Evolutionary conservation across 2,888 invertebrate genomes (phyloP).

Genomic region (Coelogynopora nodosa): DNA sequence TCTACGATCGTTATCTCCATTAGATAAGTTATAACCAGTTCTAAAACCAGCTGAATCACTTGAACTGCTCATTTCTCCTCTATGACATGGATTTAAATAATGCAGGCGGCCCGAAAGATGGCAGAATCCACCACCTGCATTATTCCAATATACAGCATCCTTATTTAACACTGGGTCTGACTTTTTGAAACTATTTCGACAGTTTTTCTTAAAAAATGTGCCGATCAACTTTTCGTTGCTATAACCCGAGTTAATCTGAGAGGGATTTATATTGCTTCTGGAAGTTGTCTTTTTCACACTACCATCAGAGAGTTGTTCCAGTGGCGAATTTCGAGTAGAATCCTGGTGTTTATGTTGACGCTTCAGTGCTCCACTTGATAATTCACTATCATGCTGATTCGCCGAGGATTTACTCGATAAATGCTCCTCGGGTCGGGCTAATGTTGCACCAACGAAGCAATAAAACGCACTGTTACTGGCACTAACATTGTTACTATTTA

Average conservation of each 20-base stretch:
- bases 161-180: neutral
- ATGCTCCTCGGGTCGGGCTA: neutral
- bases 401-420: neutral
- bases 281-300: neutral
- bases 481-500: neutral
- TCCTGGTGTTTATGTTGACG: too few species aligned
- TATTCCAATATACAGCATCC: neutral
- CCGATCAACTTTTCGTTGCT: neutral
- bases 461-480: neutral
- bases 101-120: neutral
- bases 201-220: neutral
- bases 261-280: neutral
- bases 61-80: neutral
- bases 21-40: neutral
- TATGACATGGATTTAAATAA: conserved; percentile 2
- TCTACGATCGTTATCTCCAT: neutral
- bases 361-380: neutral
- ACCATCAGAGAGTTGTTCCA: neutral
- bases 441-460: neutral
- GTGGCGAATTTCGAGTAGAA: neutral
- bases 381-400: neutral
- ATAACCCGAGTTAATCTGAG: neutral
- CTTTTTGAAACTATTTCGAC: neutral
- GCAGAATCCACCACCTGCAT: conserved; percentile 2
- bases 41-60: neutral